Percentiles rank a stretch among this genome's conserved stretches.
These are phyloP conservation scores for Vireo griseus DNA, from an alignment of 2,797 vertebrate species.

Conservation along the genomic window DNA sequence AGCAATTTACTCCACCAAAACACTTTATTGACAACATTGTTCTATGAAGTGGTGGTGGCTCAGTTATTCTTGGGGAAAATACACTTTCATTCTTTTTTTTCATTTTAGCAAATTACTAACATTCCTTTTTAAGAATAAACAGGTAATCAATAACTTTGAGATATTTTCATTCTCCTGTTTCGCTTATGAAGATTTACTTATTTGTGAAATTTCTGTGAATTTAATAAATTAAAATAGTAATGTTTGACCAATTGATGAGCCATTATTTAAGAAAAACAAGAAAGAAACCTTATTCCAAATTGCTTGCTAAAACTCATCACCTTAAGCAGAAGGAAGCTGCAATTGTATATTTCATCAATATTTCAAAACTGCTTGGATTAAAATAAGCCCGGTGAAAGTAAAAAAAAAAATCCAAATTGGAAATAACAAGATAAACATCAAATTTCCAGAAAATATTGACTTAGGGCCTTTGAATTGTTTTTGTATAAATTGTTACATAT, in stretches of 20 bases:
- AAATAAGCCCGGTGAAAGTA: not conserved
- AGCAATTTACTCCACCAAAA: not conserved
- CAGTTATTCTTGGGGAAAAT: not conserved
- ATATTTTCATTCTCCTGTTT: not conserved
- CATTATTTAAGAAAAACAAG: not conserved
- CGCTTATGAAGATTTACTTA: not conserved
- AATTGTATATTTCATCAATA: not conserved
- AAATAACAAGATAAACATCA: not conserved
- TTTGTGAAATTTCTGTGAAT: not conserved
- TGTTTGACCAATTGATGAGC: not conserved
- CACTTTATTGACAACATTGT: not conserved
- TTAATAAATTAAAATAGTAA: not conserved
- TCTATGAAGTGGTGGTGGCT: not conserved
- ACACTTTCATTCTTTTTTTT: not conserved
- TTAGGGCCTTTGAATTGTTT: not conserved
- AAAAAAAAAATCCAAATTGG: not conserved
- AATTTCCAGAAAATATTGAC: not conserved
- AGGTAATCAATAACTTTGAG: not conserved
- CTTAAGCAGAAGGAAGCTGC: not conserved
- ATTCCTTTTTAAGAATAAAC: not conserved
- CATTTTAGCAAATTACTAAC: not conserved
- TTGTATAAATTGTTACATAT: not conserved
- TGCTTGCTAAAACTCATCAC: not conserved
- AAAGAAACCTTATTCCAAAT: not conserved
- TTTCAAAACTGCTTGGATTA: not conserved